These are phyloP conservation scores for Pantala flavescens DNA, from an alignment of 1,140 invertebrate species.

Conservation along the genomic window DNA sequence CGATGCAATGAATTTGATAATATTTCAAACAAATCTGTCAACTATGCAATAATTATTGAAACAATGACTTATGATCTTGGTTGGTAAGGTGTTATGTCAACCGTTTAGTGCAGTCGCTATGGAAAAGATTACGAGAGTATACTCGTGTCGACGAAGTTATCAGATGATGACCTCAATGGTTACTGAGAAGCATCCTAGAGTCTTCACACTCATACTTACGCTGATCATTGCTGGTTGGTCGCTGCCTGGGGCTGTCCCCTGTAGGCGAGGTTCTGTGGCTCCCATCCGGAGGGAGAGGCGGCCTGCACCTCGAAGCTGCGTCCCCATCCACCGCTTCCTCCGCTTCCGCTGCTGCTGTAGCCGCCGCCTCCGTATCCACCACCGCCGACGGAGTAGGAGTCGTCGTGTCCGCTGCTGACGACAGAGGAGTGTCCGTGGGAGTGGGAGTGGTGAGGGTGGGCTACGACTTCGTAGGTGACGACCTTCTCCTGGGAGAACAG, in stretches of 20 bases:
- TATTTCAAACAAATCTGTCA: no score
- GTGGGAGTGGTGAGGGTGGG: constrained; percentile 64
- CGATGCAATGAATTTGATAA: no score
- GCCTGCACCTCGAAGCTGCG: constrained; percentile 11
- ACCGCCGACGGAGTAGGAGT: constrained; percentile 52
- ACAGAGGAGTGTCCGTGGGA: constrained; percentile 34
- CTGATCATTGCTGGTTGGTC: neutral
- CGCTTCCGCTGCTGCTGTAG: constrained; percentile 40
- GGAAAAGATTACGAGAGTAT: no score
- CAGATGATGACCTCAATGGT: no score
- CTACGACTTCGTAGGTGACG: constrained; percentile 73
- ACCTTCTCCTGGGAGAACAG: constrained; percentile 61
- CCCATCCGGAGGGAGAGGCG: constrained; percentile 40
- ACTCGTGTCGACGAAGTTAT: no score
- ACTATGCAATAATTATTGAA: no score
- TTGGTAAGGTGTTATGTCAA: no score
- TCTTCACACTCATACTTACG: neutral
- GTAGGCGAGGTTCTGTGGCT: constrained; percentile 63
- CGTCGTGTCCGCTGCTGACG: neutral
- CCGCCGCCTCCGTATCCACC: constrained; percentile 41
- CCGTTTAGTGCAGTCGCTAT: no score
- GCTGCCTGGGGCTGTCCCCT: constrained; percentile 43
- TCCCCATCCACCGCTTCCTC: constrained; percentile 41
- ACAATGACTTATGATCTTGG: no score
- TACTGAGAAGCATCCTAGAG: no score